Percentiles rank a stretch among this genome's conserved stretches.
Conservation (phyloP, 2,888 invertebrate species). For the Uloborus plumipes region DNA sequence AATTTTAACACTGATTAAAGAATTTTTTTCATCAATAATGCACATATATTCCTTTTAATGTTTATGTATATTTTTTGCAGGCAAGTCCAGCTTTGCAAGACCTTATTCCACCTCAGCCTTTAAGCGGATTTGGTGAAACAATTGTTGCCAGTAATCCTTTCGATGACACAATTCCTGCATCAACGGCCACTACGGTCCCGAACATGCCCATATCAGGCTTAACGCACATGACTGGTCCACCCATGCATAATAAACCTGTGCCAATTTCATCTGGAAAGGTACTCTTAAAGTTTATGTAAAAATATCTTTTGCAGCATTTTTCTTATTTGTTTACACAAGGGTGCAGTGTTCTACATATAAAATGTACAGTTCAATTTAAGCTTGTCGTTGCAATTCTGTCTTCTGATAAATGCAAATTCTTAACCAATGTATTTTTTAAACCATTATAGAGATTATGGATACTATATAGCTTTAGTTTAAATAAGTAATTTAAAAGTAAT, state of each 20-base stretch:
- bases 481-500: no score
- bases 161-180: slow-evolving; percentile 82
- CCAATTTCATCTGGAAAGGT: slow-evolving; percentile 92
- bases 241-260: slow-evolving; percentile 77
- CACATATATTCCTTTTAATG: background rate
- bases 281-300: slow-evolving; percentile 44
- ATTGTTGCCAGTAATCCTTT: slow-evolving; percentile 95
- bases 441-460: no score
- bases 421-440: no score
- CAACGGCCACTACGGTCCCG: slow-evolving; percentile 66
- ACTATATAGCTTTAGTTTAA: no score
- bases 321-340: background rate
- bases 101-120: slow-evolving; percentile 67
- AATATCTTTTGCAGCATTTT: background rate
- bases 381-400: no score
- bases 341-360: no score
- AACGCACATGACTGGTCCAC: slow-evolving; percentile 65
- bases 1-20: no score
- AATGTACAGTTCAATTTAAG: no score
- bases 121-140: slow-evolving; percentile 84
- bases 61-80: slow-evolving; percentile 15
- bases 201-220: slow-evolving; percentile 68
- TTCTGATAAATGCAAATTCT: no score
- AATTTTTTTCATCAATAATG: background rate
- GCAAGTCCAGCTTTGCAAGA: slow-evolving; percentile 53